Evolutionary conservation across 1,140 invertebrate species (phyloP), one percentile per base, ranked within the genome.

Genomic region (Drosophila pseudoobscura): DNA sequence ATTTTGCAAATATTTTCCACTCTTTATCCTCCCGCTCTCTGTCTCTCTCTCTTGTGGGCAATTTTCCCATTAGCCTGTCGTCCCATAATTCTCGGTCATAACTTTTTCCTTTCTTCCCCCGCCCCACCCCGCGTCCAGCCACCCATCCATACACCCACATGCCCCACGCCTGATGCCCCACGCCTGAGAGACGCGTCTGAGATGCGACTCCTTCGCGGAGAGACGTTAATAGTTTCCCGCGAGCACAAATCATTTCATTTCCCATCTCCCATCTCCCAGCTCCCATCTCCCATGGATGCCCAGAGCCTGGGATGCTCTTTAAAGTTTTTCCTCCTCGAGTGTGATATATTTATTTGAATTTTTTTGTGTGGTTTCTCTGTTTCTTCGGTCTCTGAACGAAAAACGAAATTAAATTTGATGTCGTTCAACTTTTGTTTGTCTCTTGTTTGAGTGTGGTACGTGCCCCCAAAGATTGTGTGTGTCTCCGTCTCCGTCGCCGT

Each of bases 341-440:
- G 77, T 60, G 2, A 44, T 56, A 60, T 69, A 74, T 84, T 87
- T 80, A 74, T 77, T 80, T 77, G 80, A 74, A 87, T 73, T 84
- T 75, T 66, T 62, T 75, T 75, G 47, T 78, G 46, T 1, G 20
- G 20, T 49, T 26, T 26, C 5, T 5, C 5, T 26, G 4, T 26
- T 26, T 24, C 5, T 26, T 0, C 24, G 20, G 20, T 26, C 24
- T 53, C 58, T 46, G 49, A 46, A 39, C 17, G 35, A 11, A 39
- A 39, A 58, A 43, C 55, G 51, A 72, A 63, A 79, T 63, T 65
- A 62, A 64, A 71, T 75, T 80, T 85, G 77, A 80, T 80, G 80
- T 84, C 80, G 68, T 84, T 87, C 80, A 84, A 84, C 82, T 74
- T 76, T 77, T 57, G 45, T 64, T 64, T 54, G 44, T 49, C 31